Evolutionary conservation across 2,113 vertebrate species (phyloP).

Genomic region (Callospermophilus lateralis): DNA sequence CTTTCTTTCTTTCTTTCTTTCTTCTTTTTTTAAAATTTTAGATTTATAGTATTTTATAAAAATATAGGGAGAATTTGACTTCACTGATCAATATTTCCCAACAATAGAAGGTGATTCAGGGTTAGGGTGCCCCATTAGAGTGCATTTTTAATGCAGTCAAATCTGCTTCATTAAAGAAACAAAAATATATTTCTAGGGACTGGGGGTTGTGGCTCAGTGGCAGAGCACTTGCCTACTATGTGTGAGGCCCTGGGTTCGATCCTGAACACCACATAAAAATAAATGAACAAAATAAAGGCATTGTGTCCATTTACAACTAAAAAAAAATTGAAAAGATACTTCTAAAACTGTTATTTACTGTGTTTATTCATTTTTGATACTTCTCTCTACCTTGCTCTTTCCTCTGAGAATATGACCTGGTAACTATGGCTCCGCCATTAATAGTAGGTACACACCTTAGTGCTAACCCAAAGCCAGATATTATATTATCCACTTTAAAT

Average conservation of each 20-base stretch:
- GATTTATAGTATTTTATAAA: conserved; percentile 39
- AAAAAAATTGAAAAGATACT: background rate
- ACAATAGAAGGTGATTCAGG: conserved; percentile 51
- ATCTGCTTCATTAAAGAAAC: conserved; percentile 53
- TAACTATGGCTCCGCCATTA: conserved; percentile 32
- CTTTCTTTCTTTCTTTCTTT: too few species aligned
- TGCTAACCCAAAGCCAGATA: background rate
- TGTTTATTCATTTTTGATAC: conserved; percentile 63
- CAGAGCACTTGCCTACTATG: too few species aligned
- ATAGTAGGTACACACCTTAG: background rate
- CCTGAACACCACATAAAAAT: too few species aligned
- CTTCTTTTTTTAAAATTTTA: background rate
- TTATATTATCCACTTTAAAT: background rate
- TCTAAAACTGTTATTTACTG: conserved; percentile 48
- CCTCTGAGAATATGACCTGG: background rate
- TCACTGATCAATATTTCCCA: conserved; percentile 46
- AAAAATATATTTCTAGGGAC: too few species aligned
- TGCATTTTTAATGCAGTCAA: conserved; percentile 30
- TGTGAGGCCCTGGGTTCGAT: too few species aligned
- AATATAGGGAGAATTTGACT: background rate
- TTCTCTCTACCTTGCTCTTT: conserved; percentile 12
- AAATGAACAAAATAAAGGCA: too few species aligned
- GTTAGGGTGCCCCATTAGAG: background rate
- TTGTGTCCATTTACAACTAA: too few species aligned
- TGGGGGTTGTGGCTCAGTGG: too few species aligned